Percentiles rank a stretch among this genome's conserved stretches.
Evolutionary conservation across 2,113 vertebrate genomes (phyloP).

Genomic region (Charadrius vociferus): DNA sequence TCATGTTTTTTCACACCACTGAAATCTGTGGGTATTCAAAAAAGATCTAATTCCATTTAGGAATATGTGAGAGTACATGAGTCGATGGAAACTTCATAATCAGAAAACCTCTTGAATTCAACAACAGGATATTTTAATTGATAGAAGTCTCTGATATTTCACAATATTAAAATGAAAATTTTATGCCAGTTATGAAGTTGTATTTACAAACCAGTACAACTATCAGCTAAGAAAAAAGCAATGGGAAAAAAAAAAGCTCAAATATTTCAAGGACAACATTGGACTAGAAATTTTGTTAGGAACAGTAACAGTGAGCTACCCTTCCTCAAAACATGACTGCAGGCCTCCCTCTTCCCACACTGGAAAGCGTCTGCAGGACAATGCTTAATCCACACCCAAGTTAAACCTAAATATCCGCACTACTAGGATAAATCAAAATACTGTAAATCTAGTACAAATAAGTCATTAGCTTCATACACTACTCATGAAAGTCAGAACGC

Average conservation of each 20-base stretch:
- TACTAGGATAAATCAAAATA: neutral
- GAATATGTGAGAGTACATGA: neutral
- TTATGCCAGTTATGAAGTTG: neutral
- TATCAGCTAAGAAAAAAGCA: neutral
- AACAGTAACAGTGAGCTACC: neutral
- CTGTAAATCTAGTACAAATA: neutral
- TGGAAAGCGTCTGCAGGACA: neutral
- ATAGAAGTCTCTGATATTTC: neutral
- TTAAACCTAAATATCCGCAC: neutral
- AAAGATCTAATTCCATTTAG: neutral
- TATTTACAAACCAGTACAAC: neutral
- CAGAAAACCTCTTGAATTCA: neutral
- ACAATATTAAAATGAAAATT: neutral
- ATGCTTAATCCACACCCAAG: neutral
- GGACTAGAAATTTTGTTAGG: neutral
- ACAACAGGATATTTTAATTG: neutral
- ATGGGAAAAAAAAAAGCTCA: neutral
- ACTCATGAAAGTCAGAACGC: neutral
- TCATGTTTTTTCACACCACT: neutral
- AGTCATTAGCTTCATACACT: neutral
- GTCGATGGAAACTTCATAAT: neutral
- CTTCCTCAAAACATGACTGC: neutral
- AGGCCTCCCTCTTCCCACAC: neutral
- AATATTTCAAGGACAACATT: neutral
- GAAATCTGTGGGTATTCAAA: neutral